Base-by-base conservation (phyloP, 2,113 vertebrate species). In the Neofelis nebulosa region DNA sequence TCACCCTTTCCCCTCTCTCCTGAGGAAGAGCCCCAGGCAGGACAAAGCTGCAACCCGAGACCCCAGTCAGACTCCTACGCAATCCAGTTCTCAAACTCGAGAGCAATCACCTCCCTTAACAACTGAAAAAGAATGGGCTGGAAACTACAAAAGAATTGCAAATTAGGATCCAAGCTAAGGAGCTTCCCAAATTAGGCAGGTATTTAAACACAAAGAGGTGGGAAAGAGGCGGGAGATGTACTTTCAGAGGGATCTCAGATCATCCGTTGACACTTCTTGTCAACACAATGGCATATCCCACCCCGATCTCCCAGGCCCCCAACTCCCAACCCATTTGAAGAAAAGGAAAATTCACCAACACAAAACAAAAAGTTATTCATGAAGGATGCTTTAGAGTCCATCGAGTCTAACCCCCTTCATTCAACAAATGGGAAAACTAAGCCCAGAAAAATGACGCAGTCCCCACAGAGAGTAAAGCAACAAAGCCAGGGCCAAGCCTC, bases 381-480 rank as follows among this genome's bases (percentile, higher is more conserved):
- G 76, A 82, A 96, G 87, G 36, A 86, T 21, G 89, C 29, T 45
- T 92, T 29, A 73, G 8, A 91, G 52, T 74, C 48, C 61, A 55
- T 82, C 69, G 48, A 57, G 25, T 79, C 66, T 86, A 63, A 27
- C 55, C 27, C 25, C 7, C 82, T 81, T 81, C 25, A 36, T 92
- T 85, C 79, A 97, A 74, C 89, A 87, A 88, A 65, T 82, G n/a
- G 73, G 68, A 96, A 97, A 87, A 78, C 55, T 48, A 52, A 94
- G 25, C 45, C 83, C 76, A 83, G 52, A 74, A 93, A 96, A 93
- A 79, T 12, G 27, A n/a, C 15, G 2, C 3, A 41, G 65, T 81
- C 82, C 86, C 89, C 78, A 69, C 45, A 10, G 25, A 73, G 52
- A 79, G 48, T 29, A 55, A 84, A 84, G 15, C 38, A 23, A 66